These are phyloP conservation scores for Melanargia galathea DNA, from an alignment of 2,888 invertebrate genomes.

Conservation along the genomic window DNA sequence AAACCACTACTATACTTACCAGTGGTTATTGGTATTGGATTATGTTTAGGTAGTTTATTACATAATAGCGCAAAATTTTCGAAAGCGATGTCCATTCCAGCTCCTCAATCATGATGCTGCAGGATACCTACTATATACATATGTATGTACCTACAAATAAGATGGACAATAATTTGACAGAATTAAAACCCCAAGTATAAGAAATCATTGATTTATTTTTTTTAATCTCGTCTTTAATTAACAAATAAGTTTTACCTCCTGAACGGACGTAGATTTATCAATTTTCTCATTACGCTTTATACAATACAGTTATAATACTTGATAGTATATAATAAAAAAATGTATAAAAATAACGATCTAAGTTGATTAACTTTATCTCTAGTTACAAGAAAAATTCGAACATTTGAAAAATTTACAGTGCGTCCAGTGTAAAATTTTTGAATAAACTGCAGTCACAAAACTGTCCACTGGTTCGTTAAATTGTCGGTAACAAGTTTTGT, in stretches of 20 bases:
- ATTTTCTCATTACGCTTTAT: constrained; percentile 49
- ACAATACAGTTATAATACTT: constrained; percentile 60
- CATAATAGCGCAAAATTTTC: no score
- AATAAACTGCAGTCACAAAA: constrained; percentile 19
- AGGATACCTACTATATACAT: no score
- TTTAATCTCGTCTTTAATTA: constrained; percentile 60
- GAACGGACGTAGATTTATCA: constrained; percentile 38
- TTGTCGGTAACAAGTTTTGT: not conserved
- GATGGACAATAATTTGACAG: not conserved
- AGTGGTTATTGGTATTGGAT: no score
- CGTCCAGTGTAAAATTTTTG: constrained; percentile 22
- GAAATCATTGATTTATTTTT: constrained; percentile 70
- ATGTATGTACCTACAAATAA: no score
- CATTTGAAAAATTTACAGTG: constrained; percentile 21
- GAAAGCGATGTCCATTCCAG: no score
- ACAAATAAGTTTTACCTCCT: constrained; percentile 63
- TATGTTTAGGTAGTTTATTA: no score
- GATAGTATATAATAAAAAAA: constrained; percentile 53
- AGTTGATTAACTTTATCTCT: constrained; percentile 51
- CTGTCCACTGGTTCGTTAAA: no score
- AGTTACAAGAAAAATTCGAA: constrained; percentile 36
- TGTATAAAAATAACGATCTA: constrained; percentile 60
- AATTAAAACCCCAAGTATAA: constrained; percentile 42
- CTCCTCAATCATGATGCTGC: no score
- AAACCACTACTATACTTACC: no score